These are phyloP conservation scores for Plectropomus leopardus DNA, from an alignment of 2,113 vertebrate genomes.

Conservation along the genomic window DNA sequence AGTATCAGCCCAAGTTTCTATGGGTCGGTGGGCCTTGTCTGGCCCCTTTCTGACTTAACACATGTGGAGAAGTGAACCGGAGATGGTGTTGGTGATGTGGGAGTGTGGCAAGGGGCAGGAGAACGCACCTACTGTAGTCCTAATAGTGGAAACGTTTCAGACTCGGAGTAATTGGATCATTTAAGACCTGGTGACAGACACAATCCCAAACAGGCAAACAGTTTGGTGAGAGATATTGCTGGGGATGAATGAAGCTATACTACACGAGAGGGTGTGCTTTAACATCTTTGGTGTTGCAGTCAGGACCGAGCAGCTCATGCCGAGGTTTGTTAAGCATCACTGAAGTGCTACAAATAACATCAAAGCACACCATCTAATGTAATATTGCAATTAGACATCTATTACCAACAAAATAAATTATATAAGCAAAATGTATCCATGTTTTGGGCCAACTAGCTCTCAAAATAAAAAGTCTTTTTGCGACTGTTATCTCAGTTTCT, in stretches of 20 bases:
- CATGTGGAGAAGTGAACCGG: conserved; percentile 61
- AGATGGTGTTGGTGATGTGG: conserved; percentile 33
- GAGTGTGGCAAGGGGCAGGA: not conserved
- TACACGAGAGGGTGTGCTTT: too few species aligned
- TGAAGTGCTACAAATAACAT: too few species aligned
- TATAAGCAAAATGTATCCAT: too few species aligned
- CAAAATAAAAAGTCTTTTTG: too few species aligned
- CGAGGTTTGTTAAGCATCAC: too few species aligned
- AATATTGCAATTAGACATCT: too few species aligned
- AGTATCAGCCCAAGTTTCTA: conserved; percentile 63
- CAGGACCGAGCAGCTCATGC: too few species aligned
- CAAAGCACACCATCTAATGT: too few species aligned
- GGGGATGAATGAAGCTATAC: conserved; percentile 9
- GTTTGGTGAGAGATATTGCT: not conserved
- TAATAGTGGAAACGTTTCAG: conserved; percentile 64
- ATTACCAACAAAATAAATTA: too few species aligned
- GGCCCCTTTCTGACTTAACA: conserved; percentile 53
- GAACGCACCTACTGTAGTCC: conserved; percentile 27
- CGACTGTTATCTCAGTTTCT: too few species aligned
- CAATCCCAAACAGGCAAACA: conserved; percentile 4
- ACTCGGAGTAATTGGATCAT: conserved; percentile 56
- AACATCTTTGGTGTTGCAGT: too few species aligned
- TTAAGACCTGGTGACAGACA: conserved; percentile 60
- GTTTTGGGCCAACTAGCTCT: too few species aligned
- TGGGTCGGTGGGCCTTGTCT: conserved; percentile 22